Evolutionary conservation across 2,888 invertebrate genomes (phyloP).

Genomic region (Aspidapion aeneum): DNA sequence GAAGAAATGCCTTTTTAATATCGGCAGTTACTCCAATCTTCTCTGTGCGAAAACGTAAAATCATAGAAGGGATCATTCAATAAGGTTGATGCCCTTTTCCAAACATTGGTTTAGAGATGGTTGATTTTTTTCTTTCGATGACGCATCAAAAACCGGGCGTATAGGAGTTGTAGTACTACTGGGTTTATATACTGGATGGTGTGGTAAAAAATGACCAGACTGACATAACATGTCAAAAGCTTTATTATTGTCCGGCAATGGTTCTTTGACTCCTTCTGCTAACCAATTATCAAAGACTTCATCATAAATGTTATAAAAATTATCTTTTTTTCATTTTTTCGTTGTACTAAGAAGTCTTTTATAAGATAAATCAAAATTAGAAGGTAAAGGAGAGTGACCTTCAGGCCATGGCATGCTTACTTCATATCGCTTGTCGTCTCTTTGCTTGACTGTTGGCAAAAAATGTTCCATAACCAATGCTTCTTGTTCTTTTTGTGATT

Average conservation of each 20-base stretch:
- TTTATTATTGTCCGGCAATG: constrained; percentile 2
- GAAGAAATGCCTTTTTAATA: constrained; percentile 36
- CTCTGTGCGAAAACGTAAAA: constrained; percentile 25
- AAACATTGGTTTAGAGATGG: constrained; percentile 32
- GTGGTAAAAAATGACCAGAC: too few relatives aligned
- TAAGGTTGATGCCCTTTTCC: constrained; percentile 24
- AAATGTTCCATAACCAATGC: neutral
- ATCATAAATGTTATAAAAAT: constrained; percentile 14
- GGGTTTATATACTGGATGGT: constrained; percentile 11
- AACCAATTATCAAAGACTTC: constrained; percentile 21
- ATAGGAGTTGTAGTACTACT: constrained; percentile 23
- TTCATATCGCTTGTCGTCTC: neutral
- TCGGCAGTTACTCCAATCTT: constrained; percentile 31
- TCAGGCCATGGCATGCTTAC: neutral
- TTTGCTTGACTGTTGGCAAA: neutral
- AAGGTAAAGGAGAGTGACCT: too few relatives aligned
- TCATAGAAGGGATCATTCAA: constrained; percentile 19
- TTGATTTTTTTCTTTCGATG: constrained; percentile 24
- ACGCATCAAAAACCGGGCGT: constrained; percentile 34
- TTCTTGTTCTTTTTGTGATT: neutral
- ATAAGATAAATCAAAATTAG: too few relatives aligned
- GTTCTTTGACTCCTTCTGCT: constrained; percentile 20
- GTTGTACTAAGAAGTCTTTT: too few relatives aligned
- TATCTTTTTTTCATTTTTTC: constrained; percentile 4
- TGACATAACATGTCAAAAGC: constrained; percentile 13